These are phyloP conservation scores for Oncorhynchus keta DNA, from an alignment of 2,113 vertebrate species.

Conservation along the genomic window DNA sequence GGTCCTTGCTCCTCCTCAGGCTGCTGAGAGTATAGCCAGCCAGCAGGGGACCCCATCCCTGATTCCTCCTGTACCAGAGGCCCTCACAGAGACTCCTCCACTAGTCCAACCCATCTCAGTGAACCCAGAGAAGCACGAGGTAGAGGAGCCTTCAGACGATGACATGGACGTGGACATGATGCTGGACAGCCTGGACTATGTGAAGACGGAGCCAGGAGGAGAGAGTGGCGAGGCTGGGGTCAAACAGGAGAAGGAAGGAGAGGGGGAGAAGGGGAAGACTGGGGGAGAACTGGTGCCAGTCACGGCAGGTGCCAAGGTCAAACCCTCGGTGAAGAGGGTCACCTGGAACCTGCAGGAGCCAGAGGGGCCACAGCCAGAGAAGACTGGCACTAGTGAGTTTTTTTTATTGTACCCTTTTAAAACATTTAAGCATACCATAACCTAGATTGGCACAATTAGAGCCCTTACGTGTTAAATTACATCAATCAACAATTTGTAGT, in stretches of 20 bases:
- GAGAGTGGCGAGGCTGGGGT: slow-evolving; percentile 3
- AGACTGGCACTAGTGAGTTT: slow-evolving; percentile 77
- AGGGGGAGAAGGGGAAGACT: slow-evolving; percentile 22
- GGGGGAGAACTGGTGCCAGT: slow-evolving; percentile 52
- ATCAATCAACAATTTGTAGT: too few relatives aligned
- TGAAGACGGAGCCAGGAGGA: slow-evolving; percentile 36
- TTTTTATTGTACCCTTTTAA: slow-evolving; percentile 35
- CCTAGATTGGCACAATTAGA: too few relatives aligned
- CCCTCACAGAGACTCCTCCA: slow-evolving; percentile 3
- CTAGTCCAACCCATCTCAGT: neutral
- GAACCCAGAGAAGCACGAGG: slow-evolving; percentile 51
- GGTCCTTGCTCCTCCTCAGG: neutral
- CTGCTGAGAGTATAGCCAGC: slow-evolving; percentile 10
- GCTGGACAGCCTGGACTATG: slow-evolving; percentile 65
- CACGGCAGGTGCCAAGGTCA: slow-evolving; percentile 67
- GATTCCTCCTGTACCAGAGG: neutral
- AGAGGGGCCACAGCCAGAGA: slow-evolving; percentile 63
- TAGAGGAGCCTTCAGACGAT: slow-evolving; percentile 54
- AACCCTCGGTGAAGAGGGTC: slow-evolving; percentile 87
- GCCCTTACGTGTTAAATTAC: too few relatives aligned
- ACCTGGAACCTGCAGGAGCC: slow-evolving; percentile 95
- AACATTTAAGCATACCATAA: too few relatives aligned
- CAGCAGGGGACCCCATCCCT: slow-evolving; percentile 14
- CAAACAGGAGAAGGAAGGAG: slow-evolving; percentile 33
- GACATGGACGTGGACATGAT: slow-evolving; percentile 67